Base-by-base conservation (phyloP, 2,113 vertebrate genomes). In the Pomatorhinus ruficollis region DNA sequence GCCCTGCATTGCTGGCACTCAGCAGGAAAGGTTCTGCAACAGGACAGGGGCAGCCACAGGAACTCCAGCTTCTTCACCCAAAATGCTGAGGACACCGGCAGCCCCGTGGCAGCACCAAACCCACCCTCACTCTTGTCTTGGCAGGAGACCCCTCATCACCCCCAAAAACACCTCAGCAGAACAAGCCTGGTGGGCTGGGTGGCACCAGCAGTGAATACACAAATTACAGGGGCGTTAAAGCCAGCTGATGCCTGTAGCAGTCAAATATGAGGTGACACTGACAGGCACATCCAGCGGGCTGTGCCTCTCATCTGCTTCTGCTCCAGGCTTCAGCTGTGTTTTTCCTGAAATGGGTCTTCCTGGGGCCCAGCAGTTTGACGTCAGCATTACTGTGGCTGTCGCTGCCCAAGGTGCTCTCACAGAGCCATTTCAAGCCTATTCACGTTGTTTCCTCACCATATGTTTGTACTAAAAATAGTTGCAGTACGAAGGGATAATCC, bases 331-430 rank as follows among this genome's bases (percentile, higher is more conserved):
- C 74, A 85, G 71, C 94, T 95, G 71, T 18, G 47, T 19, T 54
- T 45, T 87, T 89, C 59, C 57, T 35, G 9, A 76, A 63, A 22
- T 23, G 86, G 63, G 40, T 86, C 68, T 54, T 85, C 80, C 89
- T 47, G 95, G 76, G 52, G 77, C 91, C 80, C 47, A 17, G 71
- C 17, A 15, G 78, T 71, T 84, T 96, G 95, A 96, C 25, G 28
- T 89, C 72, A 92, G 84, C 92, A 60, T 93, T 40, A 0, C 90
- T 39, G 94, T 18, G 27, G 89, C 68, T 27, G 72, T 82, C 4
- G 33, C 86, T 88, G 89, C 91, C 93, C 94, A 53, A 86, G 97
- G 96, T 96, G 93, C 95, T 96, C 95, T 89, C 65, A 91, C 88
- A 49, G 66, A 97, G 78, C 88, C 80, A 44, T 95, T 94, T 91